Evolutionary conservation across 2,888 invertebrate species (phyloP), one percentile per base, ranked within the genome.

Genomic region (Drosophila maculinotata): DNA sequence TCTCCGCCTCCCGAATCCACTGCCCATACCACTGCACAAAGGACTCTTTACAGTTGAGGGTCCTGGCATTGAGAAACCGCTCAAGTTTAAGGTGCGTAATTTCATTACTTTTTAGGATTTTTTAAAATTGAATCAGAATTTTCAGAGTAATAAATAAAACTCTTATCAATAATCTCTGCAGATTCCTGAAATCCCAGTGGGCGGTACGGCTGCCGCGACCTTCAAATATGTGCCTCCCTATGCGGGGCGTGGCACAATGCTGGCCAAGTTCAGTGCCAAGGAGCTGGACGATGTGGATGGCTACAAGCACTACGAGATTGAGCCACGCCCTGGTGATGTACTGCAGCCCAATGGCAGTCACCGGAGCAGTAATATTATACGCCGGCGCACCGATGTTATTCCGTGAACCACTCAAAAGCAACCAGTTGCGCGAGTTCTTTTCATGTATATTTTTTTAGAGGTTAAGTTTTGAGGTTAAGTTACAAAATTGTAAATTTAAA

Each of bases 241-340:
- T 90, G 93, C 94, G 0, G 98, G 98, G 0, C 94, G 95, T 31
- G 95, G 95, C 70, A 96, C 97, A 14, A 94, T 98, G 67, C 94
- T 95, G 20, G 97, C 96, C 15, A 98, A 97, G 90, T 98, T 98
- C 91, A 93, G 94, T 47, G 96, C 97, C 9, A 96, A 95, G 82
- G 97, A 98, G 90, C 93, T 98, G 79, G 95, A 95, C 69, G 98
- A 98, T 89, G 96, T 98, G 1, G 97, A 98, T 87, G 98, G 98
- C 1, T 97, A 95, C 91, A 90, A 95, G n/a, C 94, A 95, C 48
- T 95, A 96, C 76, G 94, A 94, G 91, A 95, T 97, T 6, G 92
- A 92, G 69, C 92, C 92, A 0, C 71, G 89, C 33, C 89, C 90
- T 0, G 90, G 89, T 36, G 92, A 92, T 75, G 63, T 91, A 15